Evolutionary conservation across 2,888 invertebrate species (phyloP), one percentile per base, ranked within the genome.

Genomic region (Tinea trinotella): DNA sequence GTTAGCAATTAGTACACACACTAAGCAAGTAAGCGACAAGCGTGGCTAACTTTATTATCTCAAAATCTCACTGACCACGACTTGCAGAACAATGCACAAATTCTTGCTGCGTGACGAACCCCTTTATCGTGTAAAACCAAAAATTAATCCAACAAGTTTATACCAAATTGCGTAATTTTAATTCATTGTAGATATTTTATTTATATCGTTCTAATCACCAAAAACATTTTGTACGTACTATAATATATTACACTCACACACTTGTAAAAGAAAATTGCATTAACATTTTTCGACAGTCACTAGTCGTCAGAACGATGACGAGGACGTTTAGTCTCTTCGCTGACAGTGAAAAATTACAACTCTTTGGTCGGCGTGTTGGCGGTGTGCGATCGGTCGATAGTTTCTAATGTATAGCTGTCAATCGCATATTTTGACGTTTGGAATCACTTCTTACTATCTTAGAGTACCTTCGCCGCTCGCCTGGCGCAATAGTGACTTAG

Each of bases 341-440:
- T 76, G 83, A 83, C 83, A 82, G 79, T 80, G 82, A 84, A 82
- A 83, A 81, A 84, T 84, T 74, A 76, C 75, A 61, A 72, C 63
- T 73, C 66, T 67, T 66, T 71, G 69, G 70, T 67, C 66, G 68
- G 62, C 62, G 66, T 67, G 68, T 66, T 67, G 70, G 53, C 53
- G 53, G 53, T 40, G 53, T 40, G 66, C 68, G 74, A 77, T 78
- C 78, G 68, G 57, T 74, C 76, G 76, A 80, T 80, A 80, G 76
- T 77, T 82, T 70, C 73, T 83, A 81, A 82, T 82, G 80, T 81
- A 81, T 77, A 64, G 82, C 78, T 76, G 81, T 80, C 83, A 80
- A 81, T 83, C 75, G 76, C 68, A 67, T 74, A 71, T 76, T 79
- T 78, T 80, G 81, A 82, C 76, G 74, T 70, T 66, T 68, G 66